Base-by-base conservation (phyloP, 2,113 vertebrate species). In the Vireo altiloquus region DNA sequence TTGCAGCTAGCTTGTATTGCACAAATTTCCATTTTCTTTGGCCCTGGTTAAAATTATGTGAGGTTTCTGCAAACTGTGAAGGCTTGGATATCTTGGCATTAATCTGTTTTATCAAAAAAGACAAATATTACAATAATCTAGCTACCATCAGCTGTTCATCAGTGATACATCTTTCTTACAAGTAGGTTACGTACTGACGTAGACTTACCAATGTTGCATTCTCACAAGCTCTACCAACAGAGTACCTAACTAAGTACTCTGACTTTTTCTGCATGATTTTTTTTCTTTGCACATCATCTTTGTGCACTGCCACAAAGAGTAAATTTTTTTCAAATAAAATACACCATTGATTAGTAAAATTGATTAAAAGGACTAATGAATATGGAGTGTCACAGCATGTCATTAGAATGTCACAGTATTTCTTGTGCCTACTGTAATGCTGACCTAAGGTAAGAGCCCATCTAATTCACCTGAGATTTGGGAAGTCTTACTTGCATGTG, bases 21-120 rank as follows among this genome's bases (percentile, higher is more conserved):
- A 84, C 87, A 88, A 77, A 97, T 83, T 94, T 90, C 95, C 82
- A 76, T 97, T 97, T 97, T 94, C 95, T 97, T 92, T 96, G 94
- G 90, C 90, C 96, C 92, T 95, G 79, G 83, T 94, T 86, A 96
- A 92, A 92, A 90, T 88, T 68, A 88, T 69, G n/a, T 87, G 94
- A 97, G 94, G 96, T 95, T 97, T 92, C 97, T 96, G 92, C 96
- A 97, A 96, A 98, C 97, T 94, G 95, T 86, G 95, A 97, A 97
- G 97, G 96, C 96, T 95, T 97, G 96, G 97, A 88, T 95, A 92
- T 90, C 96, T 96, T 79, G 74, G 61, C 80, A 96, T 89, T 89
- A 71, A 93, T 82, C 60, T 70, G 56, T 90, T 96, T 84, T 85
- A 92, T 69, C 68, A 69, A 95, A 96, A 91, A 80, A 97, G 85